A percentile compares a stretch with the other conserved stretches of the same genome.
Evolutionary conservation across 2,888 invertebrate genomes (phyloP).

Genomic region (Galeruca laticollis): DNA sequence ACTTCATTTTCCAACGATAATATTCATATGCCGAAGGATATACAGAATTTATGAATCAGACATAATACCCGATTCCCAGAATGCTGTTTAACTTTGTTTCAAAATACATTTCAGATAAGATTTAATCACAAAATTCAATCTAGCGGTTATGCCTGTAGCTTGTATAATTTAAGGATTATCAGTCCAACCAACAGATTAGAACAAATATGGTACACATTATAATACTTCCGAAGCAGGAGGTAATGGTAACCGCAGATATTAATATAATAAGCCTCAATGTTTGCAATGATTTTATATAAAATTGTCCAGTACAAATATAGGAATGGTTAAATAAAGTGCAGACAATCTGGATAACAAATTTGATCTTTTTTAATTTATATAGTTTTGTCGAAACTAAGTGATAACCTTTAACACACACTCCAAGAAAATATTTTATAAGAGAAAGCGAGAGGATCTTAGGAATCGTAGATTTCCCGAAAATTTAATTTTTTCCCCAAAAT

Average conservation of each 20-base stretch:
- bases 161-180: slow-evolving; percentile 38
- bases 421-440: too few relatives aligned
- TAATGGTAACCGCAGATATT: slow-evolving; percentile 24
- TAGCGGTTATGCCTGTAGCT: slow-evolving; percentile 36
- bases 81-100: slow-evolving; percentile 34
- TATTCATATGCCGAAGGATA: slow-evolving; percentile 10
- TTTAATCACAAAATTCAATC: slow-evolving; percentile 36
- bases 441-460: too few relatives aligned
- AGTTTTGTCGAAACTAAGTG: too few relatives aligned
- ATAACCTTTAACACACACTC: too few relatives aligned
- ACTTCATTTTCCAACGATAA: background rate
- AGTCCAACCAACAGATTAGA: slow-evolving; percentile 36
- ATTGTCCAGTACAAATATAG: background rate
- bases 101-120: slow-evolving; percentile 34
- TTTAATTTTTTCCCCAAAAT: too few relatives aligned
- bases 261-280: slow-evolving; percentile 11
- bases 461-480: too few relatives aligned
- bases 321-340: background rate
- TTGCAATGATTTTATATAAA: background rate
- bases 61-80: slow-evolving; percentile 26
- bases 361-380: too few relatives aligned
- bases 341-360: background rate
- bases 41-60: slow-evolving; percentile 23
- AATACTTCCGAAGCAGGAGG: slow-evolving; percentile 31
- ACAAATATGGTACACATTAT: slow-evolving; percentile 31